Evolutionary conservation across 2,888 invertebrate species (phyloP).

Genomic region (Catocala fraxini): DNA sequence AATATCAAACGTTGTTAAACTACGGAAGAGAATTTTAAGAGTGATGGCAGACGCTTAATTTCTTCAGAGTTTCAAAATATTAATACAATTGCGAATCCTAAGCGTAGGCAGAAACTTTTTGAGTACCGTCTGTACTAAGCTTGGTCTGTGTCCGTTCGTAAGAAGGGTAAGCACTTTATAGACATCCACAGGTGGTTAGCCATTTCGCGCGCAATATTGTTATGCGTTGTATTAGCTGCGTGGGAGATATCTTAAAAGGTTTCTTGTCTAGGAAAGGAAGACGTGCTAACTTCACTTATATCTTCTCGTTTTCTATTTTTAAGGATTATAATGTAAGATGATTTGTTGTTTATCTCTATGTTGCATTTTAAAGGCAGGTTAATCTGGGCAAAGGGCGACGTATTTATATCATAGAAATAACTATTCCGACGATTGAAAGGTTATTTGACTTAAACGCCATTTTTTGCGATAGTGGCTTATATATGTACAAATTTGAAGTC

Average conservation of each 20-base stretch:
- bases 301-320: not conserved
- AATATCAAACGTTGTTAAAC: too few relatives aligned
- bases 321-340: not conserved
- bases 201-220: constrained; percentile 46
- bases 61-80: too few relatives aligned
- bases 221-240: constrained; percentile 37
- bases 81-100: not conserved
- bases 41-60: too few relatives aligned
- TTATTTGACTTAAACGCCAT: too few relatives aligned
- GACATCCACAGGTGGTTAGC: constrained; percentile 69
- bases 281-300: not conserved
- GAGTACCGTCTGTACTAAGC: not conserved
- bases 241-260: constrained; percentile 17
- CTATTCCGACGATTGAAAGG: too few relatives aligned
- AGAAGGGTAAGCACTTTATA: constrained; percentile 47
- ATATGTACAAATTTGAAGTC: too few relatives aligned
- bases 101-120: constrained; percentile 20
- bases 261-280: not conserved
- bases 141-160: constrained; percentile 38
- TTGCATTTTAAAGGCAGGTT: too few relatives aligned
- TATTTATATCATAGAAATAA: too few relatives aligned
- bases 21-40: too few relatives aligned
- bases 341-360: too few relatives aligned
- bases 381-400: too few relatives aligned
- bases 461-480: too few relatives aligned